phyloP scores from a whole-genome alignment of 1,140 invertebrate species.

The Drosophila melanogaster region Release_6_plus_ISO1_MT NT_033777.3:18020501-18021000 shows the following conservation, averaged over 20 bases:
- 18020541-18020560: constrained; percentile 67
- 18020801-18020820: constrained; percentile 89
- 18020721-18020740: constrained; percentile 89
- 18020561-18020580: constrained; percentile 87
- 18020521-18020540: constrained; percentile 87
- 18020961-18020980: constrained; percentile 90
- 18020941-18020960: constrained; percentile 96
- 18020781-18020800: constrained; percentile 86
- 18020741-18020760: constrained; percentile 96
- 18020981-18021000: constrained; percentile 93
- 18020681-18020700: constrained; percentile 94
- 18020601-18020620: constrained; percentile 87
- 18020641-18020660: constrained; percentile 87
- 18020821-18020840: constrained; percentile 86
- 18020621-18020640: constrained; percentile 87
- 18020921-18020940: constrained; percentile 90
- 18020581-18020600: constrained; percentile 88
- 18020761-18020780: constrained; percentile 89
- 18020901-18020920: constrained; percentile 81
- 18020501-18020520: constrained; percentile 91
- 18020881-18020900: constrained; percentile 83
- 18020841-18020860: constrained; percentile 90
- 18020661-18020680: constrained; percentile 91
- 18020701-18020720: constrained; percentile 91
- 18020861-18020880: constrained; percentile 97